These are phyloP conservation scores for Limanda limanda DNA, from an alignment of 2,113 vertebrate species.

Conservation along the genomic window DNA sequence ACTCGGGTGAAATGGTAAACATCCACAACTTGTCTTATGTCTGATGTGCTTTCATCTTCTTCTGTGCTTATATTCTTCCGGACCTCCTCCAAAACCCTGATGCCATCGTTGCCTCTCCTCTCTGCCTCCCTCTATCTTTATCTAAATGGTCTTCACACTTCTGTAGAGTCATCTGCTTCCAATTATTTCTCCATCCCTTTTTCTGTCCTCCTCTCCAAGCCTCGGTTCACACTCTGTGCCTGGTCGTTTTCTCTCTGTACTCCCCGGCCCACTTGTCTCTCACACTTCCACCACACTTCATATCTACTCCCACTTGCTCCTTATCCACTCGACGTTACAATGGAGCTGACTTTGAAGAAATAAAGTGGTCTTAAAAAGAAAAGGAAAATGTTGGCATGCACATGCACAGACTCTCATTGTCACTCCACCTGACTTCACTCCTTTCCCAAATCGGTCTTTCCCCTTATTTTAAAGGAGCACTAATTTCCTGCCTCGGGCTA, in stretches of 20 bases:
- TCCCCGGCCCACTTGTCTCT: constrained; percentile 31
- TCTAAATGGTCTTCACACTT: constrained; percentile 60
- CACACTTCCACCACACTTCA: constrained; percentile 29
- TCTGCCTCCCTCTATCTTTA: constrained; percentile 22
- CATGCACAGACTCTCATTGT: constrained; percentile 74
- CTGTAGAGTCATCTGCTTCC: constrained; percentile 62
- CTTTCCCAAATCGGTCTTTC: constrained; percentile 30
- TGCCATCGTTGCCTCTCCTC: constrained; percentile 37
- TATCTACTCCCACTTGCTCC: constrained; percentile 45
- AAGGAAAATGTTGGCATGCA: constrained; percentile 75
- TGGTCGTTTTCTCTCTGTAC: constrained; percentile 30
- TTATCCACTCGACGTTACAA: constrained; percentile 55
- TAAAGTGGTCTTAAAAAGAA: constrained; percentile 47
- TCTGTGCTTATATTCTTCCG: constrained; percentile 68
- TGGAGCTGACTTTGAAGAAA: constrained; percentile 67
- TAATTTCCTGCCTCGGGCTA: constrained; percentile 36
- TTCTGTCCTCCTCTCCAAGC: constrained; percentile 36
- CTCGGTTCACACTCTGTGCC: constrained; percentile 16
- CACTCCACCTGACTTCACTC: constrained; percentile 53
- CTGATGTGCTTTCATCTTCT: constrained; percentile 76
- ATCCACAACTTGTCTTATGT: constrained; percentile 86
- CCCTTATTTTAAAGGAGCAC: constrained; percentile 41
- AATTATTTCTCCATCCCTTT: constrained; percentile 67
- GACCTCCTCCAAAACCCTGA: constrained; percentile 48
- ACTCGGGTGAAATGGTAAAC: constrained; percentile 79